Base-by-base conservation (phyloP, 1,140 invertebrate genomes). In the Stegodyphus dumicola region DNA sequence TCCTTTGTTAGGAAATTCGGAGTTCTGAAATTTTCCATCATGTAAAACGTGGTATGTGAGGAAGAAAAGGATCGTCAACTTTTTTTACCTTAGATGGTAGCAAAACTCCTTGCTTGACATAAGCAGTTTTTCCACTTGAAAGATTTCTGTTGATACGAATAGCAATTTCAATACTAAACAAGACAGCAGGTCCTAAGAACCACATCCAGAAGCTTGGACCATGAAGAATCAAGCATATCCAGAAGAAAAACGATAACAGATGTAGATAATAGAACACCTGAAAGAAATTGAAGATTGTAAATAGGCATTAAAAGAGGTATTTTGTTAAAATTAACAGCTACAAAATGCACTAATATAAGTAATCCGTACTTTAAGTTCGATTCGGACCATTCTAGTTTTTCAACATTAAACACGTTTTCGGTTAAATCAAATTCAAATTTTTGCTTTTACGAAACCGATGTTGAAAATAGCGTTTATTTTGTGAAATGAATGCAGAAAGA, bases 201-300 rank as follows among this genome's bases (percentile, higher is more conserved):
- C 97, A 99, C 90, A 96, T 97, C 97, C 97, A 99, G 90, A 98
- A 99, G 89, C 96, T 96, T 0, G 96, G 96, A 0, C 94, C 96
- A 90, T 99, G 97, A 54, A 98, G 91, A 18, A 98, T 93, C 5
- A 95, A 91, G 0, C 98, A 90, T 52, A 96, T 91, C 95, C 95
- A 98, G 89, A 97, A 98, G 0, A 95, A 94, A 15, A 98, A 91
- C 90, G 98, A 98, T 56, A 99, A 91, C 53, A 97, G 91, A 91
- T 99, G 97, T 0, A 96, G 96, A 95, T 96, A 98, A 90, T 98
- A 98, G 89, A 99, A 99, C 51, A 98, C 93, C 95, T 97, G 89
- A 78, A 89, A 77, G 71, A 56, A 86, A 33, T 33, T 33, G 33
- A 33, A 33, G 33, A 33, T 33, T 33, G 3, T 3, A 33, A 33